Conservation (phyloP, 2,888 invertebrate genomes). For the Agrochola lota region DNA sequence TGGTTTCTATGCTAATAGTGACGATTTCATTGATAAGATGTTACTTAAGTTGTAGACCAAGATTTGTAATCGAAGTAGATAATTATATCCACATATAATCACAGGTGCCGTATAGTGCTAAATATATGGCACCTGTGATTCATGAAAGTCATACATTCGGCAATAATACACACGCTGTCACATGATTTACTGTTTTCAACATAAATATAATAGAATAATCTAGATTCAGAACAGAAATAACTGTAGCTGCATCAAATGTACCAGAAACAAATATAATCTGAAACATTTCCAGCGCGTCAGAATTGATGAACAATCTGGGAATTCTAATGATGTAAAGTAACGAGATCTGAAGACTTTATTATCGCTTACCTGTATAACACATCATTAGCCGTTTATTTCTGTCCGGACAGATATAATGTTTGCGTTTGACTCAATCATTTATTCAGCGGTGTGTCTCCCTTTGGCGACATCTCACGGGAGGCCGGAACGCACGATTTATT, state of each 20-base stretch:
- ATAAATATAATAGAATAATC: conserved; percentile 52
- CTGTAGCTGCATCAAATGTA: conserved; percentile 46
- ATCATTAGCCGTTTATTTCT: conserved; percentile 88
- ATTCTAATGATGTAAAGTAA: conserved; percentile 84
- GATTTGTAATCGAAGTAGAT: conserved; percentile 7
- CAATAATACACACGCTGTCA: conserved; percentile 47
- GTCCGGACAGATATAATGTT: conserved; percentile 85
- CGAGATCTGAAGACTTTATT: conserved; percentile 88
- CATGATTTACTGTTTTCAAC: conserved; percentile 43
- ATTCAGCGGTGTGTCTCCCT: conserved; percentile 82
- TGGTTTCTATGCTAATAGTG: conserved; percentile 51
- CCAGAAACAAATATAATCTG: conserved; percentile 58
- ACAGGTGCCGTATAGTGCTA: not conserved
- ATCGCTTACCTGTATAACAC: conserved; percentile 87
- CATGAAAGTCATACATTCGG: conserved; percentile 32
- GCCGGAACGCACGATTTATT: conserved; percentile 88
- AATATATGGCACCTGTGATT: conserved; percentile 45
- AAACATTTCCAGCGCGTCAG: conserved; percentile 63
- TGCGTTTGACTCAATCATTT: conserved; percentile 88
- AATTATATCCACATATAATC: conserved; percentile 1
- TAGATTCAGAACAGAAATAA: conserved; percentile 54
- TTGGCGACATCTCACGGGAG: conserved; percentile 89
- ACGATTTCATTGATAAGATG: conserved; percentile 39
- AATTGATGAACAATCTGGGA: conserved; percentile 75
- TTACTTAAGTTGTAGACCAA: conserved; percentile 13